A percentile compares a stretch with the other conserved stretches of the same genome.
Evolutionary conservation across 2,113 vertebrate species (phyloP).

Genomic region (Clarias magur): DNA sequence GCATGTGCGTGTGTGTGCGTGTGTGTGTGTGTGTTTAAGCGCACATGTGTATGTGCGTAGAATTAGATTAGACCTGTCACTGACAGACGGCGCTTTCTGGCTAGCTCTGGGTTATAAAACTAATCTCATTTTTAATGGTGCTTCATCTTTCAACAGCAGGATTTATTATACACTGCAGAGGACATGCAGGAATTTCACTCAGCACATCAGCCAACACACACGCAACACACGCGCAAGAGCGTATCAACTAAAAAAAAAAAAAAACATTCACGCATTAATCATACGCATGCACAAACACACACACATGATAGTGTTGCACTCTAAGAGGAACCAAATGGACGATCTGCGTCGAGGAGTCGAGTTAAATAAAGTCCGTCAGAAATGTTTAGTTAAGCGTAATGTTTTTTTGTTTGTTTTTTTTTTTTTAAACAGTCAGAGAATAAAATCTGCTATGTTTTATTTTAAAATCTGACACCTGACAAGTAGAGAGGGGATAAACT

Average conservation of each 20-base stretch:
- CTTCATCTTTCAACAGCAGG: constrained; percentile 19
- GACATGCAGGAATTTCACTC: constrained; percentile 22
- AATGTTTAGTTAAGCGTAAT: neutral
- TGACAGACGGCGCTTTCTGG: constrained; percentile 31
- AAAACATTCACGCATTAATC: neutral
- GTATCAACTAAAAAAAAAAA: neutral
- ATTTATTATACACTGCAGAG: constrained; percentile 21
- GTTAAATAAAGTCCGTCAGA: neutral
- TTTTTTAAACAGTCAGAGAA: neutral
- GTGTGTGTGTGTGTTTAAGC: constrained; percentile 5
- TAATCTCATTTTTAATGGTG: constrained; percentile 37
- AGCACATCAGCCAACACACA: constrained; percentile 10
- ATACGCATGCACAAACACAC: neutral
- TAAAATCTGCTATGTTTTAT: neutral
- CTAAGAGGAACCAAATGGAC: neutral
- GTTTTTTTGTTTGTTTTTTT: no score
- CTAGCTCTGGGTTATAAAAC: constrained; percentile 26
- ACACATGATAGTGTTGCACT: neutral
- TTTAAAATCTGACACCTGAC: constrained; percentile 1
- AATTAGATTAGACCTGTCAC: constrained; percentile 24
- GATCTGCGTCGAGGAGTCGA: neutral
- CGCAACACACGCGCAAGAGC: constrained; percentile 16
- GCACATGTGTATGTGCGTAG: neutral
- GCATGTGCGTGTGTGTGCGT: no score
- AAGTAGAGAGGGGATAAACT: neutral